phyloP scores from a whole-genome alignment of 1,140 invertebrate genomes.

The Gonatopus flavifemur region DNA sequence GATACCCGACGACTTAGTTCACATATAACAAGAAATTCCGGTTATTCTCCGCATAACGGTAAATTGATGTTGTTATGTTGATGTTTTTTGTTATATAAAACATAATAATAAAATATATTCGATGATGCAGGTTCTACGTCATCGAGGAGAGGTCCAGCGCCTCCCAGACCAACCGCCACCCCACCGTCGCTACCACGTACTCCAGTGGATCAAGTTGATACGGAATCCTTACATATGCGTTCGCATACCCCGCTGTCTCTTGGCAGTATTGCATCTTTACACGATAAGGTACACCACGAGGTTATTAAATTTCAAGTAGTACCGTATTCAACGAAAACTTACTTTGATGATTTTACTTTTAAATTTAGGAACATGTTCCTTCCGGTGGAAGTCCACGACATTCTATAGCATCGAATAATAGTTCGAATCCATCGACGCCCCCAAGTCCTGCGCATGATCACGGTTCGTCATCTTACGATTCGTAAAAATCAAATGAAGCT shows the following conservation, averaged over 20 bases:
- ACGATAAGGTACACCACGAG: conserved; percentile 70
- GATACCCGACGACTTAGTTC: conserved; percentile 62
- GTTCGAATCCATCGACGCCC: conserved; percentile 76
- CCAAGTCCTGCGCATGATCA: conserved; percentile 74
- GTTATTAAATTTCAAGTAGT: background rate
- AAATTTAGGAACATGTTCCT: conserved; percentile 54
- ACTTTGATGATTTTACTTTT: conserved; percentile 25
- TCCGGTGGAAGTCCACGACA: conserved; percentile 68
- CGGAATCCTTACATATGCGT: conserved; percentile 60
- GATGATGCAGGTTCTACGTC: conserved; percentile 51
- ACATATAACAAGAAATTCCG: conserved; percentile 59
- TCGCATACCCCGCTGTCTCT: conserved; percentile 68
- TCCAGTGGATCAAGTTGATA: conserved; percentile 56
- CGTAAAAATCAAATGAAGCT: too few relatives aligned
- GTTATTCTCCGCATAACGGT: conserved; percentile 61
- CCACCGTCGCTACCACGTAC: conserved; percentile 60
- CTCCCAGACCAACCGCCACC: conserved; percentile 59
- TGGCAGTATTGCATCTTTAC: conserved; percentile 73
- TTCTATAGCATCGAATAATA: conserved; percentile 80
- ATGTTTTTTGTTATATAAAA: background rate
- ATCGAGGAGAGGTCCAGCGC: conserved; percentile 56
- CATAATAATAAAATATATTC: background rate
- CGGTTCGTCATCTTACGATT: conserved; percentile 72
- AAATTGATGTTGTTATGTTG: conserved; percentile 2
- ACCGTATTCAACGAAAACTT: background rate